A percentile compares a stretch with the other conserved stretches of the same genome.
Conservation (phyloP, 2,113 vertebrate genomes). For the Noturus placidus region DNA sequence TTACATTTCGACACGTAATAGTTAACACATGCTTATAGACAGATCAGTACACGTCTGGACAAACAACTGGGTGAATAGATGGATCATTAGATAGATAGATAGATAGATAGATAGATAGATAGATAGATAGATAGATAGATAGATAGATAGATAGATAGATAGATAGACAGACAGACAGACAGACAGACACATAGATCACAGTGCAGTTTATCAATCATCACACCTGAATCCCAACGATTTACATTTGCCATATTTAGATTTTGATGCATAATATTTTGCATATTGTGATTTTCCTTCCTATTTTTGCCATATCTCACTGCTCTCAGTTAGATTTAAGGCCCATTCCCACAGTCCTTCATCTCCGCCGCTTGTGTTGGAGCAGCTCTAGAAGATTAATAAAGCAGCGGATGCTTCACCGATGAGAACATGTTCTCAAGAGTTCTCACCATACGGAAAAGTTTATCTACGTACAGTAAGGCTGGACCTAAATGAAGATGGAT, state of each 20-base stretch:
- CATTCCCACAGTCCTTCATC: constrained; percentile 28
- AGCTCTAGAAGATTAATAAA: constrained; percentile 25
- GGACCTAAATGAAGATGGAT: constrained; percentile 30
- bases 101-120: no score
- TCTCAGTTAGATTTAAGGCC: neutral
- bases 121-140: no score
- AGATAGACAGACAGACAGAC: neutral
- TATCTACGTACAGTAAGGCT: constrained; percentile 12
- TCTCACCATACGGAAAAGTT: constrained; percentile 45
- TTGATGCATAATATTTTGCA: neutral
- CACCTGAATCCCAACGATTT: neutral
- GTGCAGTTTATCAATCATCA: neutral
- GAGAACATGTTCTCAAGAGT: constrained; percentile 58
- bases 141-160: no score
- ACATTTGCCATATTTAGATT: neutral
- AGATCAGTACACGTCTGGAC: neutral
- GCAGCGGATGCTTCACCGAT: constrained; percentile 39
- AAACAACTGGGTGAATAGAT: neutral
- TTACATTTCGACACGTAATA: neutral
- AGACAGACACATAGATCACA: neutral
- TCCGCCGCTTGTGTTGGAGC: constrained; percentile 28
- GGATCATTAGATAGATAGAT: neutral
- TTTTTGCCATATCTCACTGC: neutral
- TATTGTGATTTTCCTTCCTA: neutral
- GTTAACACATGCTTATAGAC: neutral